Conservation (phyloP, 2,797 vertebrate genomes). For the Pangasius mekongensis region DNA sequence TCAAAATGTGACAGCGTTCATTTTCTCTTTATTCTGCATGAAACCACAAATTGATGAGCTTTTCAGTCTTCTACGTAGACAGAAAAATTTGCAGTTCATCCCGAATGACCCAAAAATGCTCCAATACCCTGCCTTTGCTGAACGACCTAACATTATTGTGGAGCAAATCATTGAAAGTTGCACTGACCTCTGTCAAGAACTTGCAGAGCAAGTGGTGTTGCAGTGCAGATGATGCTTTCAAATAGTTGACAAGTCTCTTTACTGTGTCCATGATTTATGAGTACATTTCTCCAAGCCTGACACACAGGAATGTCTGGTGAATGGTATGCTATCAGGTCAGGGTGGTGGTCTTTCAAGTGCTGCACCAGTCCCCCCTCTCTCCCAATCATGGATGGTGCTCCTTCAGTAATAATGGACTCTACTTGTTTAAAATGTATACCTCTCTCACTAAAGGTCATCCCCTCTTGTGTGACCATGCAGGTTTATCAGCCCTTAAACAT, state of each 20-base stretch:
- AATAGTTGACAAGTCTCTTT: conserved; percentile 5
- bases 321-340: conserved; percentile 50
- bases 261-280: neutral
- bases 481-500: neutral
- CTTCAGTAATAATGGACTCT: conserved; percentile 46
- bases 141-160: conserved; percentile 44
- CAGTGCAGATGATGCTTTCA: conserved; percentile 25
- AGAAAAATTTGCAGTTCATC: conserved; percentile 34
- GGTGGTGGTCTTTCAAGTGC: conserved; percentile 34
- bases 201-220: conserved; percentile 18
- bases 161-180: conserved; percentile 40
- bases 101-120: conserved; percentile 38
- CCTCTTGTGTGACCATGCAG: neutral
- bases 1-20: conserved; percentile 27
- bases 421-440: conserved; percentile 48
- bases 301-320: conserved; percentile 49
- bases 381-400: conserved; percentile 43
- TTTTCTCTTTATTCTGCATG: conserved; percentile 34
- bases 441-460: conserved; percentile 5
- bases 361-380: conserved; percentile 48
- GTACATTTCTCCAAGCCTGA: conserved; percentile 40
- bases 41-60: conserved; percentile 30
- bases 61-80: conserved; percentile 11
- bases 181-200: conserved; percentile 41
- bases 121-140: conserved; percentile 37